Evolutionary conservation across 1,140 invertebrate species (phyloP).

Genomic region (Drosophila ambigua): DNA sequence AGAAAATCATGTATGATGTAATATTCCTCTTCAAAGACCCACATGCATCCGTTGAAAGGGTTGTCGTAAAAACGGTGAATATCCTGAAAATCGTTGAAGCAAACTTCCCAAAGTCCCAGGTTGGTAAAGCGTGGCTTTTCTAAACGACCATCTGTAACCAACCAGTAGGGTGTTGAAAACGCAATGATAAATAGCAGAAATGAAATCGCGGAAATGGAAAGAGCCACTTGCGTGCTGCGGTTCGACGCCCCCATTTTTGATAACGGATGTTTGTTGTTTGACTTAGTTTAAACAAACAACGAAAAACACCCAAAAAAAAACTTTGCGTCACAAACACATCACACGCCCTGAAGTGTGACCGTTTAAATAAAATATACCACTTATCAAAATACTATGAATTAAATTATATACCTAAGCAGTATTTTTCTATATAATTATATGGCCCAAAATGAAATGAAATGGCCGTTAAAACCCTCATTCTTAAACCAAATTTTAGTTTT

Average conservation of each 20-base stretch:
- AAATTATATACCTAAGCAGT: too few species aligned
- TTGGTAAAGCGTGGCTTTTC: conserved; percentile 91
- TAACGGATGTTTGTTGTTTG: too few species aligned
- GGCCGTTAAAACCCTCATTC: too few species aligned
- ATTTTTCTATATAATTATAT: too few species aligned
- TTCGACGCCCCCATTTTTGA: conserved; percentile 86
- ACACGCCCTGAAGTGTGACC: too few species aligned
- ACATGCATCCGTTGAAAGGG: conserved; percentile 93
- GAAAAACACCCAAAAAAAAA: too few species aligned
- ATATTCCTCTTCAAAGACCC: conserved; percentile 97
- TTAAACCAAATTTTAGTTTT: too few species aligned
- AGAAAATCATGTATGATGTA: conserved; percentile 94
- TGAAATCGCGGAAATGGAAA: conserved; percentile 87
- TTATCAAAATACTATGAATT: too few species aligned
- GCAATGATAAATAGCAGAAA: conserved; percentile 92
- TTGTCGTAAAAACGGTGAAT: conserved; percentile 92
- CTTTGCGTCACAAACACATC: too few species aligned
- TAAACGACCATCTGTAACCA: conserved; percentile 93
- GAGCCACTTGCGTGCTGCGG: conserved; percentile 89
- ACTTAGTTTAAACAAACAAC: too few species aligned
- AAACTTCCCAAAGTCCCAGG: conserved; percentile 96
- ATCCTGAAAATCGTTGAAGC: conserved; percentile 93
- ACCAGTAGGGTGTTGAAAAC: conserved; percentile 96
- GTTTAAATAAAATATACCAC: too few species aligned
- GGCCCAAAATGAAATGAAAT: too few species aligned